phyloP scores from a whole-genome alignment of 2,888 invertebrate species.

The Brachylomia viminalis region DNA sequence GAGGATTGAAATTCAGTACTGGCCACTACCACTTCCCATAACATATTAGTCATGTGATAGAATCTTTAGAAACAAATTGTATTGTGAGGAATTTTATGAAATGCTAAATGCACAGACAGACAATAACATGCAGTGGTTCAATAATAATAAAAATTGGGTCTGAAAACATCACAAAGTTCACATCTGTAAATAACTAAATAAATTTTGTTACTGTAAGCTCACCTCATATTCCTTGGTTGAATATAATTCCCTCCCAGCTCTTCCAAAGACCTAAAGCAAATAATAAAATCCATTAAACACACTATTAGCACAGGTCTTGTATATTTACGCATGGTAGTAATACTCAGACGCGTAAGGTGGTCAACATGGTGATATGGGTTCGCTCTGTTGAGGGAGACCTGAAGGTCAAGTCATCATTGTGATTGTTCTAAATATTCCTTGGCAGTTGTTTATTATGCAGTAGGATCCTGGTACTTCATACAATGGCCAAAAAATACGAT shows the following conservation, averaged over 20 bases:
- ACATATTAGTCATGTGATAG: background rate
- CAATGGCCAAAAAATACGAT: background rate
- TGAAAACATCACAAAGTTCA: background rate
- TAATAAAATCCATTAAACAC: background rate
- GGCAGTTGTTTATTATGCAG: too few relatives aligned
- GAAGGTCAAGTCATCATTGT: conserved; percentile 66
- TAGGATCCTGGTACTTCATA: background rate
- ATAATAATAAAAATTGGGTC: too few relatives aligned
- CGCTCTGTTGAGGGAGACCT: conserved; percentile 28
- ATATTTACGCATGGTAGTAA: background rate
- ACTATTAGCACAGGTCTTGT: background rate
- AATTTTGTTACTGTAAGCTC: background rate
- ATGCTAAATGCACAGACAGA: background rate
- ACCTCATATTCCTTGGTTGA: background rate
- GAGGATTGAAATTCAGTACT: conserved; percentile 2
- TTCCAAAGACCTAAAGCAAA: conserved; percentile 23
- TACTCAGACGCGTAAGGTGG: conserved; percentile 77
- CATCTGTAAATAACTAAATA: background rate
- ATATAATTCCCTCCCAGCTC: background rate
- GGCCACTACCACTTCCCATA: background rate
- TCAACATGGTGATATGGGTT: conserved; percentile 78
- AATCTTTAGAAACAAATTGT: background rate
- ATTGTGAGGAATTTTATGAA: background rate
- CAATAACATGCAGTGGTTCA: too few relatives aligned
- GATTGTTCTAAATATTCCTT: background rate